Evolutionary conservation across 2,113 vertebrate species (phyloP), one percentile per base, ranked within the genome.

Genomic region (Nipponia nippon): DNA sequence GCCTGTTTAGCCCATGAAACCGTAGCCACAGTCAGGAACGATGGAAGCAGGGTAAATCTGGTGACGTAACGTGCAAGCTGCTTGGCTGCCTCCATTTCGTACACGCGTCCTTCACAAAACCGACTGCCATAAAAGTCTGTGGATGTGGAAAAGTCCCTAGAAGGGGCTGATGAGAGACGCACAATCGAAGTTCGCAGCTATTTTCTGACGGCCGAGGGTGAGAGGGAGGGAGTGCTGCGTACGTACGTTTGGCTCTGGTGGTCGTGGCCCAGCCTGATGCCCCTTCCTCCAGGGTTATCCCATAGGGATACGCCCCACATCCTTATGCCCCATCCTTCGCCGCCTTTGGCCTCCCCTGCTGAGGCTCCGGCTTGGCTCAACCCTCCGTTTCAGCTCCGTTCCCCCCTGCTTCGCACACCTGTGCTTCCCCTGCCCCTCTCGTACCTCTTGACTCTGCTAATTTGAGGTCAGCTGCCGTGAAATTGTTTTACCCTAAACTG

Each of bases 391-490:
- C 30, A 38, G 36, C 46, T 23, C 29, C 8, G 3, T 5, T 73
- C 8, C 11, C 5, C 2, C 2, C 2, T 6, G 22, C 21, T 42
- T 55, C 5, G 0, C 38, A 59, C 21, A 7, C 20, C 40, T 32
- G 0, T 7, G 11, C 30, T 38, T 79, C 29, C 56, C 50, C 44
- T 11, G 6, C 2, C 36, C 15, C 11, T 34, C 27, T 16, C 1
- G 1, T 27, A 6, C 46, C 55, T 53, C 47, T 20, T 46, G 38
- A 19, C 42, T 38, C 34, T 5, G 1, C n/a, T 63, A 15, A 47
- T 61, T 13, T 63, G 40, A 61, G 13, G 9, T 65, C 69, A 36
- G 36, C 34, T 44, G 19, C 44, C 25, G 3, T 12, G 13, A 49
- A 30, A 18, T 66, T 47, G 16, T 11, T 93, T 89, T 55, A 22